Evolutionary conservation across 2,113 vertebrate species (phyloP).

Genomic region (Myotis brandtii): DNA sequence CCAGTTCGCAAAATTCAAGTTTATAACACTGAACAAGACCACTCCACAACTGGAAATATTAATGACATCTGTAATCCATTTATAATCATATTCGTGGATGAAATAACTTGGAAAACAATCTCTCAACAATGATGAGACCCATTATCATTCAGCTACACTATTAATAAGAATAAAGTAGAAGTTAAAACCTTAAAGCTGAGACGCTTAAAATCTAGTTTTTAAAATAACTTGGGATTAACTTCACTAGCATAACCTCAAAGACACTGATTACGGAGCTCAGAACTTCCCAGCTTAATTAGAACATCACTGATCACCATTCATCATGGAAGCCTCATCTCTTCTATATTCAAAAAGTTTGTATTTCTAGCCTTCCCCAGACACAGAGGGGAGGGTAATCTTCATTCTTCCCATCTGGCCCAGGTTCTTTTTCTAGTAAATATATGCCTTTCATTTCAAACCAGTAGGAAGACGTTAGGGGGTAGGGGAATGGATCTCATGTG

Average conservation of each 20-base stretch:
- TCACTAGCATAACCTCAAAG: slow-evolving; percentile 45
- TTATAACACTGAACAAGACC: slow-evolving; percentile 15
- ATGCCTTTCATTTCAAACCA: not conserved
- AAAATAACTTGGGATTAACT: slow-evolving; percentile 49
- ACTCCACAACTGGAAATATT: not conserved
- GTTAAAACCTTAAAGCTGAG: slow-evolving; percentile 46
- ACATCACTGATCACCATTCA: not conserved
- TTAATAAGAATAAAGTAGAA: slow-evolving; percentile 33
- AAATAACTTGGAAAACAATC: slow-evolving; percentile 40
- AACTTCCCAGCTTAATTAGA: slow-evolving; percentile 41
- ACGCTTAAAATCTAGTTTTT: slow-evolving; percentile 43
- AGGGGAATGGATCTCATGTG: not conserved
- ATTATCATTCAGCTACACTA: not conserved
- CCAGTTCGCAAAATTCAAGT: not conserved
- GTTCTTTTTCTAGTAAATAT: slow-evolving; percentile 40
- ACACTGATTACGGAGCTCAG: not conserved
- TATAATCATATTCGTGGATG: slow-evolving; percentile 39
- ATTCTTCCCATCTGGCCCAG: not conserved
- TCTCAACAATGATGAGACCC: slow-evolving; percentile 6
- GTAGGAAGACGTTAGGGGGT: not conserved
- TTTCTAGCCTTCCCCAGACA: not conserved
- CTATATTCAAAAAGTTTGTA: not conserved
- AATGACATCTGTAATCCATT: not conserved
- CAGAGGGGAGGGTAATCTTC: not conserved
- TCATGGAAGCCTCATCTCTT: not conserved